Evolutionary conservation across 2,113 vertebrate species (phyloP), one percentile per base, ranked within the genome.

Genomic region (Perca fluviatilis): DNA sequence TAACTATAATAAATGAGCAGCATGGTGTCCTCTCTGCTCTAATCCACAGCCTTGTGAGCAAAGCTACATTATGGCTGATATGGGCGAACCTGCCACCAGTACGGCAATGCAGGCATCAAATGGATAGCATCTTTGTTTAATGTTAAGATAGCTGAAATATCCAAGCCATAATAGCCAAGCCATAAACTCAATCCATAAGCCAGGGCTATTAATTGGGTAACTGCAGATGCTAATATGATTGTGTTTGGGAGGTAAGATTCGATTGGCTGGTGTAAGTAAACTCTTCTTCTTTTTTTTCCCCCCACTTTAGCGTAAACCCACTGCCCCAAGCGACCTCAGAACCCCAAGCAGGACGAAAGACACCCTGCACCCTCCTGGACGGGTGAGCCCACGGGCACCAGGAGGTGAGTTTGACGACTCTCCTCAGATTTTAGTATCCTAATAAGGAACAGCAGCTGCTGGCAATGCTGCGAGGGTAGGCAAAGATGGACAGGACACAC

Each of bases 361-460:
- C 79, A 90, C 84, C 18, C 93, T 96, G 65, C 93, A 94, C 74
- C 94, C 85, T 33, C 92, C 93, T 5, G 92, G 83, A 57, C 83
- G 79, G 51, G 21, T 4, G 47, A 86, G 63, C 74, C 70, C 63
- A 6, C 81, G 51, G 58, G 27, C 63, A 1, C n/a, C 73, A 6
- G 91, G 74, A 92, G 95, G 95, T 96, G 79, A 94, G 93, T 84
- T 25, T 40, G 16, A 49, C 50, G 78, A 49, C 51, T 4, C 14
- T 40, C 51, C 51, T 80, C 30, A 13, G 2, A 47, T 46, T 80
- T 67, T 71, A 61, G 71, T 51, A 33, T 3, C 74, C 49, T 73
- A 79, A 83, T 82, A 74, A 69, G 65, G 60, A 60, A 12, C 43
- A 79, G 43, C 74, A 46, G 19, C 63, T 21, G 16, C 56, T 62